A percentile compares a stretch with the other conserved stretches of the same genome.
Evolutionary conservation across 2,113 vertebrate genomes (phyloP).

Genomic region (Salvelinus namaycush): DNA sequence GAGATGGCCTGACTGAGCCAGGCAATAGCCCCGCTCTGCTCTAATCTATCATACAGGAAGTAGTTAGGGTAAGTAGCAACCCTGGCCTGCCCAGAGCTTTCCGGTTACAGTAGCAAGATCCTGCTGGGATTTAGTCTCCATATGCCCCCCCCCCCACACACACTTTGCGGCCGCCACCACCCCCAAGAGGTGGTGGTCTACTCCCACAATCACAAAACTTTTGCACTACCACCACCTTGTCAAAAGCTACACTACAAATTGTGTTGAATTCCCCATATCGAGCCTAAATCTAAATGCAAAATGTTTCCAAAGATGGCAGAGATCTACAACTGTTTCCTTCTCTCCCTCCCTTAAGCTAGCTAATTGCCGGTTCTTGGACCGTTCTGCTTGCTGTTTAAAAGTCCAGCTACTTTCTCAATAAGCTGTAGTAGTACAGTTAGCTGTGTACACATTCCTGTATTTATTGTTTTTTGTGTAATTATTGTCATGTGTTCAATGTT

Average conservation of each 20-base stretch:
- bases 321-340: constrained; percentile 1
- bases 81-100: constrained; percentile 76
- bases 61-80: constrained; percentile 76
- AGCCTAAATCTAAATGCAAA: not conserved
- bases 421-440: too few relatives aligned
- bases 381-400: not conserved
- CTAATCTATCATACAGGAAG: constrained; percentile 77
- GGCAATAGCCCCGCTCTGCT: constrained; percentile 47
- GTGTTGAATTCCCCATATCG: constrained; percentile 4
- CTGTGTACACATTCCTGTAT: too few relatives aligned
- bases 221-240: not conserved
- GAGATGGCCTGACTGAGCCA: constrained; percentile 33
- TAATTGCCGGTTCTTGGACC: constrained; percentile 1
- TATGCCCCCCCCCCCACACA: not conserved
- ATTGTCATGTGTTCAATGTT: not conserved
- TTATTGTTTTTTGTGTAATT: not conserved
- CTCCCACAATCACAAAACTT: not conserved
- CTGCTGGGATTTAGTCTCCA: constrained; percentile 60
- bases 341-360: not conserved
- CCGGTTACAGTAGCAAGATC: constrained; percentile 72
- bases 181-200: not conserved
- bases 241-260: not conserved
- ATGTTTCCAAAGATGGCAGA: not conserved
- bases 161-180: too few relatives aligned
- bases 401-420: too few relatives aligned